Base-by-base conservation (phyloP, 2,797 vertebrate genomes). In the Perdix hodgsoniae region DNA sequence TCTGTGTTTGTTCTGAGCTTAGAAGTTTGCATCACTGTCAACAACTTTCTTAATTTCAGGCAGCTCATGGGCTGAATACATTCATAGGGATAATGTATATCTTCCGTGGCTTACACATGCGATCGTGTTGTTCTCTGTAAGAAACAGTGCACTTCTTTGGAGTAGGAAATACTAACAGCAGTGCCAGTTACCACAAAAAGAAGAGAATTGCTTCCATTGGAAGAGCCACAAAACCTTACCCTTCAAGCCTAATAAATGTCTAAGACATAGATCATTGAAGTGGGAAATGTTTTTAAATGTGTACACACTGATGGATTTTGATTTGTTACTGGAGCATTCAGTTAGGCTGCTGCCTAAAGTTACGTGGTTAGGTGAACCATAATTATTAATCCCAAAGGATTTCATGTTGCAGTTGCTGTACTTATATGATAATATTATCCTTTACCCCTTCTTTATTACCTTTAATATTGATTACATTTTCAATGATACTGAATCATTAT, bases 361-460 rank as follows among this genome's bases (percentile, higher is more conserved):
- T 75, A 74, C 37, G 88, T 88, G 83, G 78, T 88, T 83, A 83
- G 59, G 33, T 59, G 44, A 57, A 42, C 22, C 3, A 0, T 49
- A 82, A 70, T 92, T 42, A 92, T 79, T 44, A 69, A 91, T 81
- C 91, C n/a, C 27, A 8, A 65, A 87, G 54, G 87, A 75, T 10
- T 72, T 31, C 77, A 50, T 64, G 33, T 52, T 59, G 59, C 73
- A 87, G 37, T 86, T 89, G 23, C 65, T 78, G n/a, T 87, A 70
- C 49, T 87, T 89, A 81, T 85, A 63, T 85, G 79, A 14, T 87
- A 74, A 22, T 86, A 71, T 64, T 90, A 61, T 71, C 49, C 77
- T 94, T 94, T 91, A 71, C 50, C 64, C 18, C 71, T 88, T 92
- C 74, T 91, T 93, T 90, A 93, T 91, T 66, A 71, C 80, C 71